phyloP scores from a whole-genome alignment of 2,888 invertebrate genomes.

The Chymomyza amoena region DNA sequence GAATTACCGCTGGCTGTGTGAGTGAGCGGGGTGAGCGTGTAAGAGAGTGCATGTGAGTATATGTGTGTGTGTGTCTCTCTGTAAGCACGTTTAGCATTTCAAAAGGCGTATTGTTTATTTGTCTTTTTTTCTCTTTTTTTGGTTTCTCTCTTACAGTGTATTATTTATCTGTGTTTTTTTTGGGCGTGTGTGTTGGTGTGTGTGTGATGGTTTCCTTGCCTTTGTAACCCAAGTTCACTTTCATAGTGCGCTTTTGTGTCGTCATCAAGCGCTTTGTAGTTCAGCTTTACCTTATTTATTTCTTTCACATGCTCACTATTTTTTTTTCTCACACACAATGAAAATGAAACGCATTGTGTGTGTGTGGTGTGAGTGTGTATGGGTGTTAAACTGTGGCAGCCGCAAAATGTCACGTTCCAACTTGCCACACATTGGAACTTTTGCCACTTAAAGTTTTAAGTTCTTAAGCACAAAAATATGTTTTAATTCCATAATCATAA shows the following conservation, averaged over 20 bases:
- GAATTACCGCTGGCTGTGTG: not conserved
- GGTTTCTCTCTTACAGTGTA: constrained; percentile 49
- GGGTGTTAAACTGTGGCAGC: constrained; percentile 55
- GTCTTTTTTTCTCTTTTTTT: constrained; percentile 33
- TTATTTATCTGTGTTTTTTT: constrained; percentile 45
- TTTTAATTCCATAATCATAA: constrained; percentile 57
- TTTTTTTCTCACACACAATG: constrained; percentile 31
- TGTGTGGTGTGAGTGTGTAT: constrained; percentile 13
- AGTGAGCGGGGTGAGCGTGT: not conserved
- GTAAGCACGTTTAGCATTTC: constrained; percentile 64
- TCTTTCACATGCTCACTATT: constrained; percentile 28
- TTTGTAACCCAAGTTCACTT: constrained; percentile 66
- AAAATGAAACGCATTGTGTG: constrained; percentile 45
- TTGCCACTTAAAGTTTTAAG: constrained; percentile 68
- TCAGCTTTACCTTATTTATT: constrained; percentile 55
- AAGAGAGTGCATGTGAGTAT: constrained; percentile 18
- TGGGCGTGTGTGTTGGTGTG: constrained; percentile 1
- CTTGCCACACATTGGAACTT: constrained; percentile 32
- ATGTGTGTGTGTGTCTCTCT: constrained; percentile 27
- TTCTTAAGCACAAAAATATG: constrained; percentile 52
- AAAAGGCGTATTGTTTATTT: constrained; percentile 67
- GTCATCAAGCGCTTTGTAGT: constrained; percentile 68
- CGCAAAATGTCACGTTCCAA: constrained; percentile 60
- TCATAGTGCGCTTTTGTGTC: constrained; percentile 51
- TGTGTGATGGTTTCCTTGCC: constrained; percentile 14